A percentile compares a stretch with the other conserved stretches of the same genome.
phyloP scores from a whole-genome alignment of 2,113 vertebrate genomes.

The Orcinus orca region DNA sequence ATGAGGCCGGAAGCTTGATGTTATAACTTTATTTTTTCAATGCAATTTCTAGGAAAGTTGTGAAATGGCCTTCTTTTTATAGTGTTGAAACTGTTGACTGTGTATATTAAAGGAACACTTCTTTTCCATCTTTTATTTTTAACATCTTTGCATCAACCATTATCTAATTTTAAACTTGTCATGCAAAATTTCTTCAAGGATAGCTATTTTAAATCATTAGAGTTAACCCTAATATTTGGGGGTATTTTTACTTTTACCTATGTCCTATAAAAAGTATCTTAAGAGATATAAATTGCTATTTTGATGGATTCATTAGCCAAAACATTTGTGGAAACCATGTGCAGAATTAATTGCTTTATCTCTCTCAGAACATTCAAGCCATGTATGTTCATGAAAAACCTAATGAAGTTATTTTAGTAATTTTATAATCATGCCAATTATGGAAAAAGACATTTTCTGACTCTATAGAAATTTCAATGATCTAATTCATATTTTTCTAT shows the following conservation, averaged over 20 bases:
- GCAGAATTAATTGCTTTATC: not conserved
- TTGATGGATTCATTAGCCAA: not conserved
- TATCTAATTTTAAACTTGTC: slow-evolving; percentile 43
- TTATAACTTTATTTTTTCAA: not conserved
- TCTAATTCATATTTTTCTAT: not conserved
- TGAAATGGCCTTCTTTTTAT: slow-evolving; percentile 47
- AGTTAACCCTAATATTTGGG: not conserved
- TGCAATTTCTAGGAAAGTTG: slow-evolving; percentile 45
- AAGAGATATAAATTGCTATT: slow-evolving; percentile 4
- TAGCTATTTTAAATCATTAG: slow-evolving; percentile 37
- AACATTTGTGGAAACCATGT: not conserved
- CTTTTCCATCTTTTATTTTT: slow-evolving; percentile 42
- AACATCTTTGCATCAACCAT: slow-evolving; percentile 26
- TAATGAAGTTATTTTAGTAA: not conserved
- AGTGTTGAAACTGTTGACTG: slow-evolving; percentile 30
- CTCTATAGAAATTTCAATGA: not conserved
- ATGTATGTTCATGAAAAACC: not conserved
- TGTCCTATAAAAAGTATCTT: not conserved
- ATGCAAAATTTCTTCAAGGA: not conserved
- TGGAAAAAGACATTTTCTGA: not conserved
- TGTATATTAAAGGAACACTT: slow-evolving; percentile 27
- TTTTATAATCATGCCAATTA: not conserved
- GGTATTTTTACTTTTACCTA: not conserved
- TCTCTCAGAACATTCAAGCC: not conserved
- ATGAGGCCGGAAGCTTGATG: not conserved